Evolutionary conservation across 2,113 vertebrate species (phyloP).

Genomic region (Anas platyrhynchos): DNA sequence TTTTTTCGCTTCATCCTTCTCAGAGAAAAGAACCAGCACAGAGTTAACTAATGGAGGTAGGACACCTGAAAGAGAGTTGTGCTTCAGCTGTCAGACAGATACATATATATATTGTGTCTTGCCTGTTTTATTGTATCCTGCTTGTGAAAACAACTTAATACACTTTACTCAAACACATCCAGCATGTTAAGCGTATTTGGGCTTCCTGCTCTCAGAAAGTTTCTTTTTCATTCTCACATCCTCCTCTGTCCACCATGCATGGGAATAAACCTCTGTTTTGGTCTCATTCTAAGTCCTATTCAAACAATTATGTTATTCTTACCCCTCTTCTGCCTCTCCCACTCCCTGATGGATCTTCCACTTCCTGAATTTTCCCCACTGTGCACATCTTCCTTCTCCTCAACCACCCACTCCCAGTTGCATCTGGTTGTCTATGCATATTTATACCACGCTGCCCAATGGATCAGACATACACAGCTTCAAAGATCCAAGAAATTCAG

Average conservation of each 20-base stretch:
- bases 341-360: not conserved
- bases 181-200: not conserved
- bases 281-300: not conserved
- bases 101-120: not conserved
- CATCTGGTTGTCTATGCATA: not conserved
- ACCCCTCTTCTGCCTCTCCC: not conserved
- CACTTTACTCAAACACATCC: not conserved
- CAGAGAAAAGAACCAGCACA: not conserved
- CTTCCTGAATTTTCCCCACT: not conserved
- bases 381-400: fast-evolving
- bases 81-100: not conserved
- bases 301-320: not conserved
- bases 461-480: not conserved
- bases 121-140: not conserved
- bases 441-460: not conserved
- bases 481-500: not conserved
- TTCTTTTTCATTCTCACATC: not conserved
- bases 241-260: not conserved
- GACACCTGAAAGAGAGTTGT: not conserved
- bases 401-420: fast-evolving
- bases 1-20: not conserved
- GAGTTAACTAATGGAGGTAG: not conserved
- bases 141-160: not conserved
- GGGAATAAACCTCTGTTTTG: not conserved
- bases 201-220: not conserved